phyloP scores from a whole-genome alignment of 2,888 invertebrate species.

The Pammene fasciana region DNA sequence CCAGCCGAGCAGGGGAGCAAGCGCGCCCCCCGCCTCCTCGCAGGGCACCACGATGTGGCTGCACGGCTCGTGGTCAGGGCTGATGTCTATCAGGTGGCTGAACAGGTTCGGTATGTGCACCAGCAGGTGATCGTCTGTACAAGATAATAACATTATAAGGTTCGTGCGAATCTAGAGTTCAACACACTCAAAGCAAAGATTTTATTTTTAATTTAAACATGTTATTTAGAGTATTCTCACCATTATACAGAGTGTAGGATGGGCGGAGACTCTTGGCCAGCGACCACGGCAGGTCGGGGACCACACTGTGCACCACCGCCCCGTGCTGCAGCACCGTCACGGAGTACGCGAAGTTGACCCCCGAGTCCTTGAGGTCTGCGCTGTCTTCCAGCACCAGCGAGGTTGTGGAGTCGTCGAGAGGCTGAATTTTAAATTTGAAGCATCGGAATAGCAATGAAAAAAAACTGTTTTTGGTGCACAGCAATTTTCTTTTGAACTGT shows the following conservation, averaged over 20 bases:
- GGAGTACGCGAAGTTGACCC: slow-evolving; percentile 93
- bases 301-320: slow-evolving; percentile 91
- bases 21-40: slow-evolving; percentile 79
- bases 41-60: slow-evolving; percentile 89
- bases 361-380: slow-evolving; percentile 83
- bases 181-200: too few species aligned
- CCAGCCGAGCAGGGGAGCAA: slow-evolving; percentile 86
- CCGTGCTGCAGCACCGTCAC: slow-evolving; percentile 92
- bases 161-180: too few species aligned
- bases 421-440: slow-evolving; percentile 73
- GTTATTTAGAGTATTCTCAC: not conserved
- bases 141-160: not conserved
- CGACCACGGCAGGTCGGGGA: slow-evolving; percentile 91
- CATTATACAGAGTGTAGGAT: slow-evolving; percentile 87
- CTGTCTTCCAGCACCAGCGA: slow-evolving; percentile 79
- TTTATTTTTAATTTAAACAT: too few species aligned
- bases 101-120: slow-evolving; percentile 93
- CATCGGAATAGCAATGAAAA: too few species aligned
- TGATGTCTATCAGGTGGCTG: slow-evolving; percentile 93
- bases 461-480: too few species aligned
- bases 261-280: slow-evolving; percentile 90
- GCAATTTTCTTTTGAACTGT: too few species aligned
- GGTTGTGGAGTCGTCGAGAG: slow-evolving; percentile 83
- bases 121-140: slow-evolving; percentile 89
- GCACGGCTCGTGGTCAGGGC: slow-evolving; percentile 91